A percentile compares a stretch with the other conserved stretches of the same genome.
Conservation (phyloP, 2,888 invertebrate species). For the Patella ulyssiponensis region DNA sequence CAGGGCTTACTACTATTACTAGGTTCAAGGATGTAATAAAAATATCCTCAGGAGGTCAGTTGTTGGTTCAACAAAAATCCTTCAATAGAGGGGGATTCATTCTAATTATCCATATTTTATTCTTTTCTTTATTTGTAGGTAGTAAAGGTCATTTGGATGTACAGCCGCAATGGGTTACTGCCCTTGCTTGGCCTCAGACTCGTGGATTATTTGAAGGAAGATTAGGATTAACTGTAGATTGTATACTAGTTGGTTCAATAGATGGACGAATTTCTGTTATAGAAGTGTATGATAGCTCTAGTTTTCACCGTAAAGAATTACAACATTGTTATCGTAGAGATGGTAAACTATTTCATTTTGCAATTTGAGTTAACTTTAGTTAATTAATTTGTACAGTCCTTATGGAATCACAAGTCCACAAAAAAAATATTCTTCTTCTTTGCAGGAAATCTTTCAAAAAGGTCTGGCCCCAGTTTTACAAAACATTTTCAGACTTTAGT, state of each 20-base stretch:
- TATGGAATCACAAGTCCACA: no score
- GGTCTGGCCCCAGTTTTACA: no score
- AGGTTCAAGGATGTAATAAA: no score
- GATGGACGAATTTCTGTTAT: conserved; percentile 74
- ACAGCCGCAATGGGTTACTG: conserved; percentile 67
- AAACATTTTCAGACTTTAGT: no score
- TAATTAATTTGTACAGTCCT: not conserved
- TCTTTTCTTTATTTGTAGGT: conserved; percentile 62
- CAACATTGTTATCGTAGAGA: conserved; percentile 62
- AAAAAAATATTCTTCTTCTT: not conserved
- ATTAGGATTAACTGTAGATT: conserved; percentile 67
- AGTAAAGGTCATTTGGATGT: conserved; percentile 73
- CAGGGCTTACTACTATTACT: no score
- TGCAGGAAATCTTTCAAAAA: not conserved
- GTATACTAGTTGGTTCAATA: conserved; percentile 75
- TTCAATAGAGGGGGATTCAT: no score
- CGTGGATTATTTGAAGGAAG: conserved; percentile 65
- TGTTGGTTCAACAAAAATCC: no score
- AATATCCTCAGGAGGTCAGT: no score
- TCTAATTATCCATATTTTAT: no score
- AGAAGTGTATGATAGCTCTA: conserved; percentile 61
- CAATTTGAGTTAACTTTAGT: not conserved
- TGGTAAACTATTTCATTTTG: conserved; percentile 42
- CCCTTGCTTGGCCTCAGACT: conserved; percentile 75
- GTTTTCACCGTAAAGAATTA: conserved; percentile 61